Conservation (phyloP, 1,140 invertebrate genomes). For the Eriocheir sinensis region DNA sequence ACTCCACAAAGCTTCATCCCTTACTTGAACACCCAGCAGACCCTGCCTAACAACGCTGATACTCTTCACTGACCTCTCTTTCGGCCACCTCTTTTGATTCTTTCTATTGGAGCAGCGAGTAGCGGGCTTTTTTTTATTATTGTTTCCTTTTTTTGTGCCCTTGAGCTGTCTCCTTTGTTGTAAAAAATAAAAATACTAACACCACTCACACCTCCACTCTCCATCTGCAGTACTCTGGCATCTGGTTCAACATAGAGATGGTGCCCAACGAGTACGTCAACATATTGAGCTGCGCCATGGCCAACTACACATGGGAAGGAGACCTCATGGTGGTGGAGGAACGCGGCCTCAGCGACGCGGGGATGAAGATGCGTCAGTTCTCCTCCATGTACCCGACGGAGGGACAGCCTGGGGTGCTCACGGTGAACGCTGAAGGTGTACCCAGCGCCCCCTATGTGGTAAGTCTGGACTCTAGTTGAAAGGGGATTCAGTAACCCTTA, state of each 20-base stretch:
- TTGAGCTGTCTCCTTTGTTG: too few species aligned
- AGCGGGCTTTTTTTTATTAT: too few species aligned
- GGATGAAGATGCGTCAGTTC: constrained; percentile 23
- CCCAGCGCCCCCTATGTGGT: constrained; percentile 58
- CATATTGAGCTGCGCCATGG: constrained; percentile 37
- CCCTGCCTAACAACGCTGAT: too few species aligned
- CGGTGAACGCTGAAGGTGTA: constrained; percentile 60
- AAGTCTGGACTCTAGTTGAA: too few species aligned
- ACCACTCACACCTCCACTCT: background rate
- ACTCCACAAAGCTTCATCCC: background rate
- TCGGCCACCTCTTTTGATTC: too few species aligned
- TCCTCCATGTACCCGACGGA: constrained; percentile 56
- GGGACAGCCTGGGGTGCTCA: background rate
- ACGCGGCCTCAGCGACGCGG: background rate
- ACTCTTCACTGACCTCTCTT: background rate
- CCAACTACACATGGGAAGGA: constrained; percentile 55
- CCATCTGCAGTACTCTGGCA: constrained; percentile 49
- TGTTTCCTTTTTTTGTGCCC: too few species aligned
- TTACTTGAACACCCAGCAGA: background rate
- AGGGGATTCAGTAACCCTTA: too few species aligned
- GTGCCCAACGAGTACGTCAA: constrained; percentile 58
- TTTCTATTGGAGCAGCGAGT: too few species aligned
- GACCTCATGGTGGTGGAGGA: constrained; percentile 55
- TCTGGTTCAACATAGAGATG: constrained; percentile 62
- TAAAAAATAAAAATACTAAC: too few species aligned